These are phyloP conservation scores for Drosophila micromelanica DNA, from an alignment of 1,140 invertebrate genomes.

Conservation along the genomic window DNA sequence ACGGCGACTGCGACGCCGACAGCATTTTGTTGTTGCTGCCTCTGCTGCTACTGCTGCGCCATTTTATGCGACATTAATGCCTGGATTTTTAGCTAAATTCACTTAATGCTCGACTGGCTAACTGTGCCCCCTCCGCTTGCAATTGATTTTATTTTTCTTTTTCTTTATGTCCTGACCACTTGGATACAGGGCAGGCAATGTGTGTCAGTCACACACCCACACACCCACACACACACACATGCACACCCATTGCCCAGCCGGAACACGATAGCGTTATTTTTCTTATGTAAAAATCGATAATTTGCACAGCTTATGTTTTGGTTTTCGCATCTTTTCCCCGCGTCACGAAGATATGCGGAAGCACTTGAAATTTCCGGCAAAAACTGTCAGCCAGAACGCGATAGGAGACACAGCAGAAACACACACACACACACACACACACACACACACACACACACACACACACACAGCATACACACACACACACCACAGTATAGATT, in stretches of 20 bases:
- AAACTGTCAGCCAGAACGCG: slow-evolving; percentile 28
- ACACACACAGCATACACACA: slow-evolving; percentile 2
- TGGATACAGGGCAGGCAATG: slow-evolving; percentile 31
- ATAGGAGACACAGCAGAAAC: not conserved
- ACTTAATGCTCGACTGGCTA: slow-evolving; percentile 51
- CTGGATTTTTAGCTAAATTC: slow-evolving; percentile 74
- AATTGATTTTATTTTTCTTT: slow-evolving; percentile 64
- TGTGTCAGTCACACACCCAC: slow-evolving; percentile 53
- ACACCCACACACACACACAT: not conserved
- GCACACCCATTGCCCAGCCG: not conserved
- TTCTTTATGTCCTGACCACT: slow-evolving; percentile 30
- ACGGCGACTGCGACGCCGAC: not conserved
- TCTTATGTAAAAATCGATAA: slow-evolving; percentile 77
- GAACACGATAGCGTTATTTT: slow-evolving; percentile 33
- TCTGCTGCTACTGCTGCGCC: slow-evolving; percentile 10
- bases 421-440: slow-evolving; percentile 17
- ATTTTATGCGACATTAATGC: slow-evolving; percentile 50
- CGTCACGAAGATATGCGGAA: slow-evolving; percentile 48
- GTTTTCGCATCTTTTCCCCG: slow-evolving; percentile 22
- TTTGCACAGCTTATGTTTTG: slow-evolving; percentile 71
- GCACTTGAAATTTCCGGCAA: slow-evolving; percentile 76
- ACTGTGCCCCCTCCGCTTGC: slow-evolving; percentile 16
- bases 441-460: slow-evolving; percentile 20
- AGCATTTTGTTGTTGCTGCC: slow-evolving; percentile 6
- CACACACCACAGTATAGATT: slow-evolving; percentile 15